A percentile compares a stretch with the other conserved stretches of the same genome.
Conservation (phyloP, 2,113 vertebrate species). For the Tetrao urogallus region DNA sequence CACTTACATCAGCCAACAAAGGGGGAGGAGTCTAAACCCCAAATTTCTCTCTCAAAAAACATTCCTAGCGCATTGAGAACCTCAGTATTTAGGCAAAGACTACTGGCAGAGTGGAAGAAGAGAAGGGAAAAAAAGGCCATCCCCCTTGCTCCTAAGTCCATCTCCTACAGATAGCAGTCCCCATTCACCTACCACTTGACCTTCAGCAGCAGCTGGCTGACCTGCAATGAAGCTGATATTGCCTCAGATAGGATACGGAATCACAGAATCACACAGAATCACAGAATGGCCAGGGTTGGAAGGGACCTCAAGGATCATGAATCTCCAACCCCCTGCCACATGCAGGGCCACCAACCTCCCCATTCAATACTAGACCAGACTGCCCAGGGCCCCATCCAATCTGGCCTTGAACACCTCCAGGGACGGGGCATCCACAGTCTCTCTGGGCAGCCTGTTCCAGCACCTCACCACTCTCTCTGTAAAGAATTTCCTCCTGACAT, state of each 20-base stretch:
- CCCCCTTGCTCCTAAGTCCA: not conserved
- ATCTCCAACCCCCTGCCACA: too few relatives aligned
- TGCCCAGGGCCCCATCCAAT: too few relatives aligned
- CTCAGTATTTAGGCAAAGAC: not conserved
- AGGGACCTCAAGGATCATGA: too few relatives aligned
- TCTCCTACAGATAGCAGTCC: not conserved
- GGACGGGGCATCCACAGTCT: too few relatives aligned
- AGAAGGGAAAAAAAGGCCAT: not conserved
- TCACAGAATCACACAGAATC: too few relatives aligned
- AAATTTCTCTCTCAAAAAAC: not conserved
- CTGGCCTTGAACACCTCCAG: too few relatives aligned
- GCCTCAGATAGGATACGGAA: not conserved
- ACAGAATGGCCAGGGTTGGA: too few relatives aligned
- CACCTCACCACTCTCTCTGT: too few relatives aligned
- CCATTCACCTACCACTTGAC: accelerated
- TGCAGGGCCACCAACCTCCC: too few relatives aligned
- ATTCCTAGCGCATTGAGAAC: not conserved
- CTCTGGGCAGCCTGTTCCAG: too few relatives aligned
- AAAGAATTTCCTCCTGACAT: too few relatives aligned
- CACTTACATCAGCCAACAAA: not conserved
- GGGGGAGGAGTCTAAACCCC: not conserved
- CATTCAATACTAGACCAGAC: too few relatives aligned
- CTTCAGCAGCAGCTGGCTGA: not conserved
- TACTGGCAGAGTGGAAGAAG: not conserved
- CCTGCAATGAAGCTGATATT: not conserved